Evolutionary conservation across 2,888 invertebrate genomes (phyloP).

Genomic region (Habrosyne pyritoides): DNA sequence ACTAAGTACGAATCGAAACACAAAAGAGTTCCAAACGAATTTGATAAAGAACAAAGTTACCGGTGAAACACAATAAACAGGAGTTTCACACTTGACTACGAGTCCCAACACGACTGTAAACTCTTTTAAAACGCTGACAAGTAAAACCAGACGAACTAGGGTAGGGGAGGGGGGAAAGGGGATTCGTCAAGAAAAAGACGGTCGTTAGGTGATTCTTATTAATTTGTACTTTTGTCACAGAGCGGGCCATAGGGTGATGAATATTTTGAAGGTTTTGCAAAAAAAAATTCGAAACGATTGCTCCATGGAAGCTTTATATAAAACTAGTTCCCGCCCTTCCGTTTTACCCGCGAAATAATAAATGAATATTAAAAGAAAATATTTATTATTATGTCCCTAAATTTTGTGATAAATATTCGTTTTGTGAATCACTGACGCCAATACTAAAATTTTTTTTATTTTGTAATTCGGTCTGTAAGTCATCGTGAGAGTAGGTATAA

Average conservation of each 20-base stretch:
- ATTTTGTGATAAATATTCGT: too few species aligned
- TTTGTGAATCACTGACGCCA: too few species aligned
- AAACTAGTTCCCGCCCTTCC: too few species aligned
- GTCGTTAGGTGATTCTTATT: conserved; percentile 65
- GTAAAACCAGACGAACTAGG: neutral
- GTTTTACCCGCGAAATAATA: too few species aligned
- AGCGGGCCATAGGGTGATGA: conserved; percentile 13
- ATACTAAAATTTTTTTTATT: too few species aligned
- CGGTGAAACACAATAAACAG: neutral
- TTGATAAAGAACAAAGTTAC: neutral
- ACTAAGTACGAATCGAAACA: neutral
- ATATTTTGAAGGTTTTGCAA: neutral
- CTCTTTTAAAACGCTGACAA: neutral
- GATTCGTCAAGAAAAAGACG: conserved; percentile 28
- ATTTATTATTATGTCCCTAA: too few species aligned
- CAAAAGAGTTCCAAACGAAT: neutral
- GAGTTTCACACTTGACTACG: neutral
- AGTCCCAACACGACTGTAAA: neutral
- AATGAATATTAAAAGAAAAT: too few species aligned
- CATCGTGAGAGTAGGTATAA: too few species aligned
- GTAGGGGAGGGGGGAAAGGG: neutral
- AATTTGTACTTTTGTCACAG: conserved; percentile 62
- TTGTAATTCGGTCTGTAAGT: too few species aligned
- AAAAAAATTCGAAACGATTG: too few species aligned
- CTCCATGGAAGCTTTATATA: too few species aligned